Conservation (phyloP, 2,888 invertebrate species). For the Formica aserva region DNA sequence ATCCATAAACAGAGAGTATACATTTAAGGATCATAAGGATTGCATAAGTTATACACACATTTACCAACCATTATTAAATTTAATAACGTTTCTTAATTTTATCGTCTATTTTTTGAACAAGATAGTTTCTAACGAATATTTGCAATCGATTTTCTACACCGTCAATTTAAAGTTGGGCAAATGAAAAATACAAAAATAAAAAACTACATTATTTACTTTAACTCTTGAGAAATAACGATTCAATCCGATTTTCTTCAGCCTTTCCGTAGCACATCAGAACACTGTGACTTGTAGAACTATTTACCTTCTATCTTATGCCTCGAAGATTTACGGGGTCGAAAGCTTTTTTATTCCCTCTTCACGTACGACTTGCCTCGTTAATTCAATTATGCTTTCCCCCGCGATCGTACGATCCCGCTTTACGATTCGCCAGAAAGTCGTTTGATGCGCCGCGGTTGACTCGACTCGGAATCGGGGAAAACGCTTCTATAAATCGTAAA, state of each 20-base stretch:
- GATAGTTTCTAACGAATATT: neutral
- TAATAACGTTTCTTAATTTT: neutral
- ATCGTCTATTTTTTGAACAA: neutral
- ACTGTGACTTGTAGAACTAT: constrained; percentile 47
- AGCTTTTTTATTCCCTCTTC: constrained; percentile 55
- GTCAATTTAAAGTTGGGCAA: neutral
- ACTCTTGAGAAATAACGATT: neutral
- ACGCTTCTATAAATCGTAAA: constrained; percentile 54
- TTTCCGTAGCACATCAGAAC: neutral
- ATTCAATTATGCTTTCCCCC: constrained; percentile 49
- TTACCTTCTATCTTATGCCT: constrained; percentile 55
- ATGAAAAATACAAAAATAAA: constrained; percentile 19
- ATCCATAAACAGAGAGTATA: neutral
- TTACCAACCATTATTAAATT: neutral
- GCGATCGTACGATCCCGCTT: constrained; percentile 52
- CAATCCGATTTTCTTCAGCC: constrained; percentile 1
- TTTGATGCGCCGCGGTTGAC: constrained; percentile 50
- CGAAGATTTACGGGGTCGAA: constrained; percentile 54
- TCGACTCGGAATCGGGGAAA: constrained; percentile 43
- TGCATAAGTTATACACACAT: neutral
- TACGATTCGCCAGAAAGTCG: constrained; percentile 52
- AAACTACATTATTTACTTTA: constrained; percentile 15
- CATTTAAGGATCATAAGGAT: neutral
- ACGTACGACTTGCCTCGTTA: constrained; percentile 57
- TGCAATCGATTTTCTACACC: neutral